Percentiles rank a stretch among this genome's conserved stretches.
Conservation (phyloP, 2,113 vertebrate genomes). For the Forbesichthys papilliferus region DNA sequence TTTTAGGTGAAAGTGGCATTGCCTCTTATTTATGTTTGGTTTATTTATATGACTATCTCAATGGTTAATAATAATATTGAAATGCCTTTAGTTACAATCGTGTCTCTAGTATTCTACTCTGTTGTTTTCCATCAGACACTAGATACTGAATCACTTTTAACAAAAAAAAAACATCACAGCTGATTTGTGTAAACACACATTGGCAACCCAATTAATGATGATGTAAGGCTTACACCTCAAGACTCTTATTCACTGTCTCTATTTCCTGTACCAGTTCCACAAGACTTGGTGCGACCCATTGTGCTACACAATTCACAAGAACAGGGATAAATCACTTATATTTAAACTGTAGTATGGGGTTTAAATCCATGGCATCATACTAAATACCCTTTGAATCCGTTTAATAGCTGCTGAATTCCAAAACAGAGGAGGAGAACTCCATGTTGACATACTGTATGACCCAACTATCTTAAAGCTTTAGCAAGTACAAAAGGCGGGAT, state of each 20-base stretch:
- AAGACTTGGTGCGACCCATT: constrained; percentile 51
- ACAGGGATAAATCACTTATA: constrained; percentile 30
- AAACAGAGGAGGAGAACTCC: constrained; percentile 46
- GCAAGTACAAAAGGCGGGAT: constrained; percentile 30
- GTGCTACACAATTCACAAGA: constrained; percentile 46
- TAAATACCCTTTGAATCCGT: constrained; percentile 62
- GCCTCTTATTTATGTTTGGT: not conserved
- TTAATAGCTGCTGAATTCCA: constrained; percentile 61
- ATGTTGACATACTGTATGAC: constrained; percentile 55
- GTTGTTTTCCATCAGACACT: constrained; percentile 29
- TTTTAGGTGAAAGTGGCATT: not conserved
- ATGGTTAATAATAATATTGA: too few relatives aligned
- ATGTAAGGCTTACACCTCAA: constrained; percentile 56
- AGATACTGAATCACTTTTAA: constrained; percentile 28
- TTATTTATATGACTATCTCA: constrained; percentile 8
- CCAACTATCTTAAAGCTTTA: not conserved
- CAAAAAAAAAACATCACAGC: not conserved
- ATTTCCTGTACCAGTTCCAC: constrained; percentile 33
- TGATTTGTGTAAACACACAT: constrained; percentile 42
- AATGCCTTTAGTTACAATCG: not conserved
- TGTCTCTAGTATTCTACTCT: constrained; percentile 1
- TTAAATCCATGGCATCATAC: constrained; percentile 66
- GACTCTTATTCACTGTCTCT: constrained; percentile 53
- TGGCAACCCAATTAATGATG: constrained; percentile 56
- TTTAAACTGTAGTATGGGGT: constrained; percentile 56